Evolutionary conservation across 2,888 invertebrate species (phyloP).

Genomic region (Dusona sp.): DNA sequence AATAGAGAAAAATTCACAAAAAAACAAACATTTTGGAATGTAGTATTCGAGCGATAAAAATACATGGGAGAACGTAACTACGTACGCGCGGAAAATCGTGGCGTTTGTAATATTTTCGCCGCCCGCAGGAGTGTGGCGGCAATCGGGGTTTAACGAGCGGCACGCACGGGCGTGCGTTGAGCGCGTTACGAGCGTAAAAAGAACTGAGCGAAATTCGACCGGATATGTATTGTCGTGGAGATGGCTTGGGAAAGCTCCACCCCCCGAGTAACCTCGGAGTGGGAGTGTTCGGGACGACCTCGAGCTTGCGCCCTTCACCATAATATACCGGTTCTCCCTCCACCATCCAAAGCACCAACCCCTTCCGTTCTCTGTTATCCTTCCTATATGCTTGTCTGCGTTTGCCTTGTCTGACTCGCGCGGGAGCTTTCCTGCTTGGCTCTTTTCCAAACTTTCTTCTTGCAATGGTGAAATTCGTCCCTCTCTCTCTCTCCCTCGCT

Average conservation of each 20-base stretch:
- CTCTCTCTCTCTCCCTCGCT: background rate
- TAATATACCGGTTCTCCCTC: conserved; percentile 61
- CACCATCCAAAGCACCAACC: conserved; percentile 77
- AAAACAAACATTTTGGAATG: background rate
- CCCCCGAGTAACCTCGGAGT: conserved; percentile 75
- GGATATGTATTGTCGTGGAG: conserved; percentile 81
- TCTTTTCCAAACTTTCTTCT: conserved; percentile 59
- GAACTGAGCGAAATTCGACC: conserved; percentile 79
- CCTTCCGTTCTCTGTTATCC: conserved; percentile 72
- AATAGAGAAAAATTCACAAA: conserved; percentile 21
- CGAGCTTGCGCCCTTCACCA: conserved; percentile 80
- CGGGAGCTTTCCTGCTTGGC: conserved; percentile 58
- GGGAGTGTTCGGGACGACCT: conserved; percentile 78
- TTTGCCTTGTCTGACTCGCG: conserved; percentile 18
- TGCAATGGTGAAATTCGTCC: background rate
- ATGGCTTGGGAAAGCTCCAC: conserved; percentile 79
- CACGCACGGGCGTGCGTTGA: conserved; percentile 79
- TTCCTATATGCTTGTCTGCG: conserved; percentile 39
- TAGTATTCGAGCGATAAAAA: background rate
- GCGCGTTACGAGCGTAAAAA: conserved; percentile 81
- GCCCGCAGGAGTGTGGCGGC: conserved; percentile 65
- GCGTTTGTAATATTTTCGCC: conserved; percentile 55
- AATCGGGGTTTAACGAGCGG: conserved; percentile 59
- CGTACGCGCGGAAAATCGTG: conserved; percentile 56
- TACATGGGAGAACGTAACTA: conserved; percentile 33